These are phyloP conservation scores for Papilio demoleus DNA, from an alignment of 2,888 invertebrate genomes.

Conservation along the genomic window DNA sequence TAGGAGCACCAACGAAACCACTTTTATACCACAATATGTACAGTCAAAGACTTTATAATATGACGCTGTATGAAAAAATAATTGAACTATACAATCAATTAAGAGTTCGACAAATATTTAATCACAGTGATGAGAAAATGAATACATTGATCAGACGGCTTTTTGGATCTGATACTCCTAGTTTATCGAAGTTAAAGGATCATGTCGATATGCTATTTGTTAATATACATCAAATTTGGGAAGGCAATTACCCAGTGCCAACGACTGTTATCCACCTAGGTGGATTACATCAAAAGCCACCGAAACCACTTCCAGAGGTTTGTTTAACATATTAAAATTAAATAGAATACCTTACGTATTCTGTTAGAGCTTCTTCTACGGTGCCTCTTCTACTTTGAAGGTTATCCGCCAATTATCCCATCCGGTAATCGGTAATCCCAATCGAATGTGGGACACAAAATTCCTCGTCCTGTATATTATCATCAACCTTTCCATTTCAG, in stretches of 20 bases:
- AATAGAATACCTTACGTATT: no score
- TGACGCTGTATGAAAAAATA: slow-evolving; percentile 54
- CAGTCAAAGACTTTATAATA: slow-evolving; percentile 45
- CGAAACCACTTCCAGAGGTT: slow-evolving; percentile 62
- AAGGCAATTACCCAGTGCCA: slow-evolving; percentile 60
- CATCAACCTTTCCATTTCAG: background rate
- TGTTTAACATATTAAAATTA: no score
- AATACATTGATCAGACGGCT: slow-evolving; percentile 43
- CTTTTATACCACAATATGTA: slow-evolving; percentile 46
- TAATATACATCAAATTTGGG: slow-evolving; percentile 63
- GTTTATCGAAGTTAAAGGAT: slow-evolving; percentile 45
- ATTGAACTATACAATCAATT: slow-evolving; percentile 44
- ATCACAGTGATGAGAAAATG: slow-evolving; percentile 39
- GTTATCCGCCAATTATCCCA: no score
- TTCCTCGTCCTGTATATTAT: no score
- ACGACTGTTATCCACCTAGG: slow-evolving; percentile 65
- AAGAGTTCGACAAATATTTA: slow-evolving; percentile 26
- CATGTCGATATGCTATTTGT: slow-evolving; percentile 63
- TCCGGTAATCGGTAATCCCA: no score
- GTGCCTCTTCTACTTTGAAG: no score
- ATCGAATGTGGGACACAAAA: no score
- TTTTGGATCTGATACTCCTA: slow-evolving; percentile 49
- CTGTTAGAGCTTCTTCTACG: no score
- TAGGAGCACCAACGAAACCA: slow-evolving; percentile 49
- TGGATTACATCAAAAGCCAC: slow-evolving; percentile 59